phyloP scores from a whole-genome alignment of 2,113 vertebrate genomes.

The Benitochromis conjunctus region DNA sequence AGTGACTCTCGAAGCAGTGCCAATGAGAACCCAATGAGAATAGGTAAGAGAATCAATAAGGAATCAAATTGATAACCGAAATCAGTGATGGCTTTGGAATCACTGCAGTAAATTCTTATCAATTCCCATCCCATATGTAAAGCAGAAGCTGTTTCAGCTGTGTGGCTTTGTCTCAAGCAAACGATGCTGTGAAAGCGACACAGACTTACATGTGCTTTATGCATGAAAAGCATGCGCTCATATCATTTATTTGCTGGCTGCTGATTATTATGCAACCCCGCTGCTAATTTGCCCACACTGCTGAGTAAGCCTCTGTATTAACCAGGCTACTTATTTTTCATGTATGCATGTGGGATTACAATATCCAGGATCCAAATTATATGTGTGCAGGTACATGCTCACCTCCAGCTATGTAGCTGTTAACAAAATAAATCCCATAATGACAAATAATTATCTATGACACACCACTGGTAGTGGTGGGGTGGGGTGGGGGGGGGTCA shows the following conservation, averaged over 20 bases:
- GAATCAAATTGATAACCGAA: background rate
- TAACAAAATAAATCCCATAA: background rate
- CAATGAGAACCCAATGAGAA: background rate
- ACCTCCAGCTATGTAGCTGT: background rate
- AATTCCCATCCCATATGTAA: background rate
- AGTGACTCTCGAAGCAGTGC: background rate
- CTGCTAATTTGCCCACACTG: background rate
- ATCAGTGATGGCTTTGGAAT: background rate
- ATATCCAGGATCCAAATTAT: background rate
- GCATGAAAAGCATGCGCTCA: background rate
- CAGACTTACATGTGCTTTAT: background rate
- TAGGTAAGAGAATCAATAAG: background rate
- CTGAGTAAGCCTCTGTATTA: background rate
- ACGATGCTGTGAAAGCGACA: background rate
- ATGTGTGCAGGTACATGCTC: background rate
- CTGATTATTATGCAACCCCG: background rate
- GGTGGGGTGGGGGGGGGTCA: rapidly evolving
- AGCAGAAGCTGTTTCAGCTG: background rate
- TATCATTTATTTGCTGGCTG: background rate
- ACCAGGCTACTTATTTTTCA: background rate
- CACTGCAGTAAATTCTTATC: background rate
- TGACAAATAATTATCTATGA: background rate
- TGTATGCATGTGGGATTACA: background rate
- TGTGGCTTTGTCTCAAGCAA: background rate
- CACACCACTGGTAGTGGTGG: too few relatives aligned